Conservation (phyloP, 2,113 vertebrate species). For the Porphyrio hochstetteri region DNA sequence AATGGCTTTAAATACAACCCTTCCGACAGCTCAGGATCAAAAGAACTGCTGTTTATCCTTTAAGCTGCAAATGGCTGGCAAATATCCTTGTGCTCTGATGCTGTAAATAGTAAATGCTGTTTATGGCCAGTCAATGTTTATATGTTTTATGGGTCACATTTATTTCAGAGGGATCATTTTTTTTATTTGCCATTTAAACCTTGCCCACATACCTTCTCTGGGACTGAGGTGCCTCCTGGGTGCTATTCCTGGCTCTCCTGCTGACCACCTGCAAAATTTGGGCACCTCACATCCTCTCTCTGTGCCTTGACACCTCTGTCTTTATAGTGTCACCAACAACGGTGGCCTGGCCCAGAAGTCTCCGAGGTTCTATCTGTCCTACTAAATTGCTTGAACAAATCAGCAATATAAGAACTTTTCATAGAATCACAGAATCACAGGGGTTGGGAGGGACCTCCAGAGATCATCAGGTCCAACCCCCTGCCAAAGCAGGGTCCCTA, state of each 20-base stretch:
- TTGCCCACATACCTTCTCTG: background rate
- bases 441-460: too few relatives aligned
- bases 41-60: constrained; percentile 24
- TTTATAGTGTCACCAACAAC: background rate
- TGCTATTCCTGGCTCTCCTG: background rate
- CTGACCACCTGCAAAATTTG: background rate
- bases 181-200: background rate
- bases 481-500: too few relatives aligned
- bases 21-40: background rate
- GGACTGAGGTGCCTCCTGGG: background rate
- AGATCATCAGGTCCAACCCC: too few relatives aligned
- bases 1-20: background rate
- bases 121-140: background rate
- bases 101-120: constrained; percentile 4
- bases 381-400: background rate
- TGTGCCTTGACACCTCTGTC: background rate
- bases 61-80: constrained; percentile 21
- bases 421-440: too few relatives aligned
- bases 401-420: background rate
- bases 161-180: background rate
- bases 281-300: background rate
- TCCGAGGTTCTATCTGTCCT: background rate
- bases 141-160: constrained; percentile 23
- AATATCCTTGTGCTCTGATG: background rate
- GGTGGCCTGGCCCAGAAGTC: background rate